A percentile compares a stretch with the other conserved stretches of the same genome.
phyloP scores from a whole-genome alignment of 53 echinoderm and acorn worm genomes.

The Astropecten irregularis region DNA sequence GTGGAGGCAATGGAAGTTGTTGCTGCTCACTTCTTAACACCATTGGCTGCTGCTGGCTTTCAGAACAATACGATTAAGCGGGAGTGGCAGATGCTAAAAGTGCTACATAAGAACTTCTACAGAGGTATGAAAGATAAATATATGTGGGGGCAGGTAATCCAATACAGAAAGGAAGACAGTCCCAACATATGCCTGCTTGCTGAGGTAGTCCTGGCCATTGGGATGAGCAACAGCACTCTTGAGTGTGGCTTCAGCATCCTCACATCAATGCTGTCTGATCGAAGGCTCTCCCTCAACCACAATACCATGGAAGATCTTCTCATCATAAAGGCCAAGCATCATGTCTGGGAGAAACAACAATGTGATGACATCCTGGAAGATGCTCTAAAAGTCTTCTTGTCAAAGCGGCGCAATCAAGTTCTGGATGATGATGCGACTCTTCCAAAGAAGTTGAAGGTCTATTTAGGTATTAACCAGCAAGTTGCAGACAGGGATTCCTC shows the following conservation, averaged over 20 bases:
- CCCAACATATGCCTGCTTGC: slow-evolving; percentile 53
- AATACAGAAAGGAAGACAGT: slow-evolving; percentile 46
- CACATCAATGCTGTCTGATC: slow-evolving; percentile 30
- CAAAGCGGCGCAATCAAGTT: background rate
- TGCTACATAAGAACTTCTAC: slow-evolving; percentile 39
- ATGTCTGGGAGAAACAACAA: background rate
- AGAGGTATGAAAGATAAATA: background rate
- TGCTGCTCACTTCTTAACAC: slow-evolving; percentile 37
- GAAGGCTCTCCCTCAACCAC: slow-evolving; percentile 57
- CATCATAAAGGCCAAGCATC: slow-evolving; percentile 54
- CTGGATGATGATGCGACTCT: background rate
- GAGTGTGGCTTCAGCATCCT: slow-evolving; percentile 49
- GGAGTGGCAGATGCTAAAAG: slow-evolving; percentile 56
- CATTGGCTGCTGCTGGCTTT: slow-evolving; percentile 49
- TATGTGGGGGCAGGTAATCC: slow-evolving; percentile 30
- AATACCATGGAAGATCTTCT: slow-evolving; percentile 55
- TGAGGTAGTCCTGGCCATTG: slow-evolving; percentile 50
- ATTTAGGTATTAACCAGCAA: background rate
- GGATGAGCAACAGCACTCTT: slow-evolving; percentile 45
- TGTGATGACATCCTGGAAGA: background rate
- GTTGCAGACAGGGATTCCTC: background rate
- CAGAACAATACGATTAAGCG: slow-evolving; percentile 23
- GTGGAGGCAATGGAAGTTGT: slow-evolving; percentile 44
- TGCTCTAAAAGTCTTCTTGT: background rate
- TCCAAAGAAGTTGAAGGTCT: background rate